Evolutionary conservation across 1,140 invertebrate species (phyloP), one percentile per base, ranked within the genome.

Genomic region (Papilio polyxenes): DNA sequence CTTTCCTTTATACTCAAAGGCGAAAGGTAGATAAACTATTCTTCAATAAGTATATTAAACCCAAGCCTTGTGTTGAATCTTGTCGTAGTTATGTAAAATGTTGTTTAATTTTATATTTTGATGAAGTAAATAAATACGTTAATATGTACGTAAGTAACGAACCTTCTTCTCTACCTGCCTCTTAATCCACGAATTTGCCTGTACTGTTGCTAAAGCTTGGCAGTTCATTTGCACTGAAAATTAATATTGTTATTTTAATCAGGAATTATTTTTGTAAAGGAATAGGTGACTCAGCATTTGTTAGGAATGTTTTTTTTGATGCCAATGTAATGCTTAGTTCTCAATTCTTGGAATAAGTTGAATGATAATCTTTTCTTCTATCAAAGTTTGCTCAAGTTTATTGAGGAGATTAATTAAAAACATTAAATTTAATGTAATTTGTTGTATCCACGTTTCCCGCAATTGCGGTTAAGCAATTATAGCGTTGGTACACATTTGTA

Each of bases 381-480:
- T 51, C 49, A 51, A 51, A n/a, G 3, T 59, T 59, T 59, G 56
- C 6, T 7, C 7, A 59, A 59, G 7, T 15, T 31, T 23, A 9
- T 15, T 17, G 0, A 13, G 10, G 13, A 1, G 13, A 40, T 72
- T 72, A 31, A 31, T 65, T 31, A 11, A 13, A 65, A 65, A 65
- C 10, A 72, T 6, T 37, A 72, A 72, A 13, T 15, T 37, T 37
- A 31, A 37, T 72, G 31, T 72, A 37, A 72, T 72, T 72, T 72
- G 65, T 37, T 15, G 1, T 72, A 37, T 72, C 65, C 23, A 72
- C 13, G 13, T 20, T 15, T 40, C 1, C 65, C 31, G 65, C 65
- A 72, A 15, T 72, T 37, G 65, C 65, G 65, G 65, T 72, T 72
- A 65, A 72, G 65, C 31, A 72, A 72, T 72, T 72, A 37, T 40